A percentile compares a stretch with the other conserved stretches of the same genome.
Evolutionary conservation across 2,797 vertebrate genomes (phyloP).

Genomic region (Cossypha polioptera): DNA sequence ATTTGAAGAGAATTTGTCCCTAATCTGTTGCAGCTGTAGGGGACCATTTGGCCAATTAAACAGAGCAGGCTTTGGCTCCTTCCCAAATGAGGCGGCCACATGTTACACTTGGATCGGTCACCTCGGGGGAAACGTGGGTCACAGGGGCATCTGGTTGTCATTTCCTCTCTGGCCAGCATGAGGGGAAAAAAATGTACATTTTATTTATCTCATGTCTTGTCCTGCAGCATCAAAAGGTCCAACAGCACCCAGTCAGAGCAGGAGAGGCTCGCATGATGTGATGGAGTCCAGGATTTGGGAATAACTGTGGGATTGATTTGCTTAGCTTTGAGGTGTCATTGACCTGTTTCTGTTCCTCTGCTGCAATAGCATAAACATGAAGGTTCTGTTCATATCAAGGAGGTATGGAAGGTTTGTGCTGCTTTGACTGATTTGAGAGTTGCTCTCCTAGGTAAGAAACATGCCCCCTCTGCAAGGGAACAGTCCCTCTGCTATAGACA

Average conservation of each 20-base stretch:
- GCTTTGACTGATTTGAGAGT: not conserved
- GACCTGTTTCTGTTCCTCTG: not conserved
- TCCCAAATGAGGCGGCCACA: constrained; percentile 83
- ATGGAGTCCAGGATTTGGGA: not conserved
- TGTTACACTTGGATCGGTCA: constrained; percentile 80
- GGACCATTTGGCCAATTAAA: constrained; percentile 84
- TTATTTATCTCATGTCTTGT: constrained; percentile 53
- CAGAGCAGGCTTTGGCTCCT: constrained; percentile 79
- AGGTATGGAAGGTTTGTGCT: not conserved
- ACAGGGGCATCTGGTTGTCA: constrained; percentile 81
- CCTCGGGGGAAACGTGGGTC: constrained; percentile 69
- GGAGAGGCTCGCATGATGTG: not conserved
- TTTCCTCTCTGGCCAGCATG: constrained; percentile 79
- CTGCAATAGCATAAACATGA: not conserved
- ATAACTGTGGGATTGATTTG: not conserved
- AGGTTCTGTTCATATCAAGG: not conserved
- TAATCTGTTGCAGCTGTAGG: constrained; percentile 89
- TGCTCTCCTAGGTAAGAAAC: not conserved
- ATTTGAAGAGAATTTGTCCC: constrained; percentile 79
- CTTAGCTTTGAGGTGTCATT: not conserved
- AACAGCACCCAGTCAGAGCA: not conserved
- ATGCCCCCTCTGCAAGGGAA: not conserved
- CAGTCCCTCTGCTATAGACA: not conserved
- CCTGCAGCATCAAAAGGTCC: not conserved
- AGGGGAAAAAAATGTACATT: constrained; percentile 35